Percentiles rank a stretch among this genome's conserved stretches.
Conservation (phyloP, 1,140 invertebrate species). For the Procambarus clarkii region DNA sequence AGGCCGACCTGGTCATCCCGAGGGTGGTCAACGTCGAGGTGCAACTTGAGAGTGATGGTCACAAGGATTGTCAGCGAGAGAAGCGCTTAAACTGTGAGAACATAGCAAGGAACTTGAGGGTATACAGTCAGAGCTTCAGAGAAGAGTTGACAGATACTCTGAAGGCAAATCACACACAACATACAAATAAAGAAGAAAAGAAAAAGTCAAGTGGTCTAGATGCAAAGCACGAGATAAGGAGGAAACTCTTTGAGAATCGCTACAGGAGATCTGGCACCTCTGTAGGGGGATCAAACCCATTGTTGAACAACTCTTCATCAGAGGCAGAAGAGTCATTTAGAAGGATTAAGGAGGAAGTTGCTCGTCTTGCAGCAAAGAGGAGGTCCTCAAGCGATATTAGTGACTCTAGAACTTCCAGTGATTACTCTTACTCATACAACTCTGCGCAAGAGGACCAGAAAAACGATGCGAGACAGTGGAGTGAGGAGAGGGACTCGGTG, state of each 20-base stretch:
- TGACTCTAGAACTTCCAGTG: constrained; percentile 31
- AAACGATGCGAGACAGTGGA: constrained; percentile 21
- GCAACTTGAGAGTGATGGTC: constrained; percentile 30
- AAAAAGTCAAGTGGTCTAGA: neutral
- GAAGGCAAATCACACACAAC: neutral
- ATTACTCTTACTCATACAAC: neutral
- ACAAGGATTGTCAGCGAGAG: neutral
- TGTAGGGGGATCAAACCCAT: constrained; percentile 43
- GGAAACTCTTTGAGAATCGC: constrained; percentile 37
- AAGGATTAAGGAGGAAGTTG: constrained; percentile 59
- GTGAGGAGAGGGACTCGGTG: constrained; percentile 31
- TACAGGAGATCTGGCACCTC: constrained; percentile 2
- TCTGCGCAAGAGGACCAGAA: neutral
- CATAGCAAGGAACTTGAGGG: neutral
- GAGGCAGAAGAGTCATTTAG: constrained; percentile 54
- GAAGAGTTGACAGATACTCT: constrained; percentile 43
- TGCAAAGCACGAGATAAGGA: constrained; percentile 29
- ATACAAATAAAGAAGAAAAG: neutral
- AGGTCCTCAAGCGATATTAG: constrained; percentile 48
- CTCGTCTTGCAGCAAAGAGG: constrained; percentile 51
- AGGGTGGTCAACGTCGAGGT: constrained; percentile 63
- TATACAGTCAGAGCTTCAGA: neutral
- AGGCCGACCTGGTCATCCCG: constrained; percentile 10
- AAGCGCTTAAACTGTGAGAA: neutral
- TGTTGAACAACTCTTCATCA: constrained; percentile 26